Conservation (phyloP, 2,797 vertebrate genomes). For the Dermochelys coriacea region DNA sequence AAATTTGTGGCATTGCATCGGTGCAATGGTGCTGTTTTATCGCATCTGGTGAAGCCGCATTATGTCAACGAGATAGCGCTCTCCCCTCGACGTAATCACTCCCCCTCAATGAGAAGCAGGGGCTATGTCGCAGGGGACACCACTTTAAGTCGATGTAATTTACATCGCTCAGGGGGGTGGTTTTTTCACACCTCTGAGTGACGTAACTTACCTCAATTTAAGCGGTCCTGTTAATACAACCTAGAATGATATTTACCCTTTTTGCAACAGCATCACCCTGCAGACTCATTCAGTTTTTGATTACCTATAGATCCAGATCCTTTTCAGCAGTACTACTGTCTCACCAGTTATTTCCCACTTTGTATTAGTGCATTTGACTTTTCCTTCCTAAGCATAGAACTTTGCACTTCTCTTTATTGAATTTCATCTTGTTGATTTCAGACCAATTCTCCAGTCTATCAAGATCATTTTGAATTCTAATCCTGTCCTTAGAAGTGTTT, state of each 20-base stretch:
- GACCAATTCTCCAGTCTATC: neutral
- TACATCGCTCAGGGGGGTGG: no score
- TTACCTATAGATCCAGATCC: neutral
- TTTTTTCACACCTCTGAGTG: no score
- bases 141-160: no score
- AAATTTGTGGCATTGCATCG: no score
- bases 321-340: neutral
- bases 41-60: no score
- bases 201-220: no score
- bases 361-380: neutral
- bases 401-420: neutral
- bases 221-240: neutral
- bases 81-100: no score
- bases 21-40: no score
- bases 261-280: neutral
- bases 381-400: neutral
- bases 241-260: neutral
- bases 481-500: neutral
- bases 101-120: no score
- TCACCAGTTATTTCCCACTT: neutral
- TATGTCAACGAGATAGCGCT: no score
- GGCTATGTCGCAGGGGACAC: no score
- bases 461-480: neutral
- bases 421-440: neutral
- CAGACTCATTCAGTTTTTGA: neutral